Percentiles rank a stretch among this genome's conserved stretches.
Conservation (phyloP, 2,888 invertebrate species). For the Pyralis farinalis region DNA sequence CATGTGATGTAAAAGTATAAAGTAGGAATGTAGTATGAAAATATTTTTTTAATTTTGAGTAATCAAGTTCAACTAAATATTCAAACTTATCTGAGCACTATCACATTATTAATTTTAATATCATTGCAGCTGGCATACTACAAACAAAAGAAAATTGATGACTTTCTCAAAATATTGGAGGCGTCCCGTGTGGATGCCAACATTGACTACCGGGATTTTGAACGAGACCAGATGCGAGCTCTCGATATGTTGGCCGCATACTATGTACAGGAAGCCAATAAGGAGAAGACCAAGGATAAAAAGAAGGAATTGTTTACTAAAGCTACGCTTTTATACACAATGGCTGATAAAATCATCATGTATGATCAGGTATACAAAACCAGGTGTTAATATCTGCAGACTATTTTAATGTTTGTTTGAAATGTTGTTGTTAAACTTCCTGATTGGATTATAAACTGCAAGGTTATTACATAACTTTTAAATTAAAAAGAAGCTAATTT, state of each 20-base stretch:
- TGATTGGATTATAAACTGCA: no score
- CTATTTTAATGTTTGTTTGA: no score
- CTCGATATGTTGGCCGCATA: slow-evolving; percentile 99
- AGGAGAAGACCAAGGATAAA: slow-evolving; percentile 96
- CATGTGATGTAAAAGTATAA: no score
- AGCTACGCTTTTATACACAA: slow-evolving; percentile 98
- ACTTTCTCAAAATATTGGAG: slow-evolving; percentile 97
- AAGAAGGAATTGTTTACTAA: slow-evolving; percentile 97
- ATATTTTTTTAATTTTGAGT: no score
- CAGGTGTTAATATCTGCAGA: not conserved
- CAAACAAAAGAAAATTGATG: slow-evolving; percentile 94
- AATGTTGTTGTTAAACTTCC: no score
- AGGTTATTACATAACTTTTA: no score
- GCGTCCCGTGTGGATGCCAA: slow-evolving; percentile 92
- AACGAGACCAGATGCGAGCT: slow-evolving; percentile 98
- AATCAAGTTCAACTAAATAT: no score
- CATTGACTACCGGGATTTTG: slow-evolving; percentile 93
- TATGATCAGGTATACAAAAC: slow-evolving; percentile 91
- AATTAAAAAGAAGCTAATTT: no score
- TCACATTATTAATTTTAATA: no score
- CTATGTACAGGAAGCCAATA: slow-evolving; percentile 97
- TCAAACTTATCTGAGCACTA: no score
- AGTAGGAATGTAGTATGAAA: no score
- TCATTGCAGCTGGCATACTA: slow-evolving; percentile 94
- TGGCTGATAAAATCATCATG: slow-evolving; percentile 99